Evolutionary conservation across 2,888 invertebrate genomes (phyloP).

Genomic region (Drosophila ustulata): DNA sequence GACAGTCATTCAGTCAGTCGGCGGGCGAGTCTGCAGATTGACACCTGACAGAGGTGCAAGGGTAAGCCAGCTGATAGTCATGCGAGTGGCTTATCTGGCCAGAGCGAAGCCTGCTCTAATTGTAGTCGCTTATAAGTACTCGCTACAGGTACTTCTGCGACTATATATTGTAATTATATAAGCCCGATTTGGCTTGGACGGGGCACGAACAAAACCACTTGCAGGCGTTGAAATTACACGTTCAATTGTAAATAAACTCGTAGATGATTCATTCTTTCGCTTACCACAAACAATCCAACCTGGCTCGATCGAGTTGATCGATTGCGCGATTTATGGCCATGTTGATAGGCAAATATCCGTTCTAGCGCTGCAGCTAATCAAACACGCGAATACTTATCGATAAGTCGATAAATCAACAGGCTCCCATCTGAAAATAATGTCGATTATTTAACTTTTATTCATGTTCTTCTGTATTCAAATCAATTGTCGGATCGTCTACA

Average conservation of each 20-base stretch:
- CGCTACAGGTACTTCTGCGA: constrained; percentile 26
- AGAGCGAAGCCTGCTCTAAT: constrained; percentile 8
- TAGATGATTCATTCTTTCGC: constrained; percentile 57
- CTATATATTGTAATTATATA: constrained; percentile 68
- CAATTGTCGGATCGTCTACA: constrained; percentile 62
- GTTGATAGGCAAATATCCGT: constrained; percentile 74
- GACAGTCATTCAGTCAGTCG: background rate
- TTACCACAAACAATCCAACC: constrained; percentile 13
- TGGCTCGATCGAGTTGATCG: constrained; percentile 28
- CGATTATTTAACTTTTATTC: constrained; percentile 5
- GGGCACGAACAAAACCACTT: constrained; percentile 59
- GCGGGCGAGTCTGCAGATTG: constrained; percentile 52
- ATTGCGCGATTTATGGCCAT: constrained; percentile 66
- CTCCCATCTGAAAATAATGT: background rate
- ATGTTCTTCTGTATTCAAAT: constrained; percentile 51
- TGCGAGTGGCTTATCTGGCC: constrained; percentile 45
- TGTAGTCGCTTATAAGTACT: constrained; percentile 25
- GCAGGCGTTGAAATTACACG: constrained; percentile 63
- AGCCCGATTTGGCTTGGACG: constrained; percentile 65
- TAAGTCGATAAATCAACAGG: constrained; percentile 36
- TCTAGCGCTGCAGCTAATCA: constrained; percentile 50
- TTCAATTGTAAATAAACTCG: constrained; percentile 39
- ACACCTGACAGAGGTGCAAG: constrained; percentile 69
- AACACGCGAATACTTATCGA: constrained; percentile 37
- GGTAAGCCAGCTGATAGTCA: constrained; percentile 37